Percentiles rank a stretch among this genome's conserved stretches.
Conservation (phyloP, 2,113 vertebrate genomes). For the Ptilonorhynchus violaceus region DNA sequence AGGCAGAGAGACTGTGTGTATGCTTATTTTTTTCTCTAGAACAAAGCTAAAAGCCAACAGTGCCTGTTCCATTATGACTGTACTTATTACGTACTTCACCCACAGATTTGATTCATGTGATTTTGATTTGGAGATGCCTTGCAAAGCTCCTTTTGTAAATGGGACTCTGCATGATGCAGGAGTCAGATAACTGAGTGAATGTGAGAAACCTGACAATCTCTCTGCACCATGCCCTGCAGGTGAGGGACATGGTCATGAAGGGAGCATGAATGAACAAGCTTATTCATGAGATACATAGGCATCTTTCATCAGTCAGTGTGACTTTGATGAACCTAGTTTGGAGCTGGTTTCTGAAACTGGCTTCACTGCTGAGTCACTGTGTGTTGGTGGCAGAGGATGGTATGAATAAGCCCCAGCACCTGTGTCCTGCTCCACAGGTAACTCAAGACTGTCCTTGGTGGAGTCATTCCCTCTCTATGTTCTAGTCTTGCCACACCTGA, state of each 20-base stretch:
- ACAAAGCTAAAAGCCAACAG: neutral
- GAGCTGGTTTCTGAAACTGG: neutral
- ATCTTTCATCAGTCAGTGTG: neutral
- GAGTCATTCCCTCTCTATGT: neutral
- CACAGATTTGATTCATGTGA: neutral
- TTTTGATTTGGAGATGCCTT: neutral
- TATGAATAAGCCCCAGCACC: neutral
- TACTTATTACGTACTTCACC: neutral
- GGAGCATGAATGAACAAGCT: neutral
- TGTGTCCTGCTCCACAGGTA: neutral
- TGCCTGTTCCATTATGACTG: neutral
- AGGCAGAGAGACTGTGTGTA: neutral
- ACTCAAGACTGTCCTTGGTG: neutral
- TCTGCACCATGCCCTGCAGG: neutral
- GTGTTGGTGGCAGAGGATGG: neutral
- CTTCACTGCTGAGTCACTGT: neutral
- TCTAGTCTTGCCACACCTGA: neutral
- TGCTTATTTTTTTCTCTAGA: neutral
- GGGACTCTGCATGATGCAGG: neutral
- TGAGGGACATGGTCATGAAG: neutral
- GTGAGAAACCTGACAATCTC: neutral
- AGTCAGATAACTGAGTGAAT: neutral
- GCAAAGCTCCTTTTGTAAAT: neutral
- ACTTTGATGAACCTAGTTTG: neutral
- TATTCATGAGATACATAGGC: neutral